These are phyloP conservation scores for Terebella lapidaria DNA, from an alignment of 2,888 invertebrate species.

Conservation along the genomic window DNA sequence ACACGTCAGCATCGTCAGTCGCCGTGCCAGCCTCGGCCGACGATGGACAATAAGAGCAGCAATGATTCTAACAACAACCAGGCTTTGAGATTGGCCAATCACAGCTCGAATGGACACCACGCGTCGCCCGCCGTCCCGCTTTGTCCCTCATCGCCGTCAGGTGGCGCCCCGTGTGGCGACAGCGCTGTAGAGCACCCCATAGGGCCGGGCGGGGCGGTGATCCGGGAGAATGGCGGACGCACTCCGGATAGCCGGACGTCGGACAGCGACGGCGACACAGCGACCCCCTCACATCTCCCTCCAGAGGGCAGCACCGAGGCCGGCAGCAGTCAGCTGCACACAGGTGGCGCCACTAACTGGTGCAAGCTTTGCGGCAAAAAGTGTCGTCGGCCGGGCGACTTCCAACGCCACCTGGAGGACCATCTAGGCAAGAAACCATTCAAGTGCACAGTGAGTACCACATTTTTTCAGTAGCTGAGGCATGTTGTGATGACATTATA, in stretches of 20 bases:
- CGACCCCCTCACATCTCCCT: background rate
- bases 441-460: background rate
- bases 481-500: too few relatives aligned
- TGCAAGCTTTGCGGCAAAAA: background rate
- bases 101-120: too few relatives aligned
- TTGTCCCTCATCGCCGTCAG: background rate
- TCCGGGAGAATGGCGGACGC: background rate
- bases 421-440: background rate
- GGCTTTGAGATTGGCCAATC: background rate
- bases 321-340: too few relatives aligned
- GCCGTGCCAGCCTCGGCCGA: too few relatives aligned
- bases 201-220: too few relatives aligned
- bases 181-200: background rate
- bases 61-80: background rate
- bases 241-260: background rate
- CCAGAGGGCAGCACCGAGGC: background rate
- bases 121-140: background rate
- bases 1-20: too few relatives aligned
- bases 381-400: background rate
- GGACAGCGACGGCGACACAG: background rate
- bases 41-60: background rate
- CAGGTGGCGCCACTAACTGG: too few relatives aligned
- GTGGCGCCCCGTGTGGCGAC: background rate
- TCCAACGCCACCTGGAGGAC: background rate
- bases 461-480: too few relatives aligned